Evolutionary conservation across 2,797 vertebrate species (phyloP).

Genomic region (Antennarius maculatus): DNA sequence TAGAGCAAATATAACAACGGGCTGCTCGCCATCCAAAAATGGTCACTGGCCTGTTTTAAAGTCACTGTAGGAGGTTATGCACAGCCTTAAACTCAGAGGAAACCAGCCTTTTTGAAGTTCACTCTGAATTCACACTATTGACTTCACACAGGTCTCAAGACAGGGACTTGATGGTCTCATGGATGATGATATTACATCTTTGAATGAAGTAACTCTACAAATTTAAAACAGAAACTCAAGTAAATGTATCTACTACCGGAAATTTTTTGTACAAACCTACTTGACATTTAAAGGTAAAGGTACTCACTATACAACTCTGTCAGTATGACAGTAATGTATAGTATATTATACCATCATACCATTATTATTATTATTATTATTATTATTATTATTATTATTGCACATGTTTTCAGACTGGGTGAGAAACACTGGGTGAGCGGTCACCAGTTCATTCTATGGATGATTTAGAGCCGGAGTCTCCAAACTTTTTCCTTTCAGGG

Average conservation of each 20-base stretch:
- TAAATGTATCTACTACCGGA: too few species aligned
- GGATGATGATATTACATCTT: constrained; percentile 11
- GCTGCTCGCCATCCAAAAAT: constrained; percentile 39
- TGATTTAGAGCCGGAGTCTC: too few species aligned
- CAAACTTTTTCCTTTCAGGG: too few species aligned
- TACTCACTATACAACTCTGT: not conserved
- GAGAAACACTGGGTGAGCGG: too few species aligned
- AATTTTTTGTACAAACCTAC: too few species aligned
- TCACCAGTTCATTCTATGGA: too few species aligned
- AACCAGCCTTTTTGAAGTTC: constrained; percentile 18
- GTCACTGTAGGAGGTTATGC: constrained; percentile 26
- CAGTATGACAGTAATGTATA: too few species aligned
- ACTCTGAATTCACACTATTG: constrained; percentile 6
- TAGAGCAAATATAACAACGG: constrained; percentile 55
- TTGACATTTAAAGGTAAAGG: not conserved
- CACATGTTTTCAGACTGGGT: too few species aligned
- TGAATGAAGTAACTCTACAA: not conserved
- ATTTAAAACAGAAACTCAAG: not conserved
- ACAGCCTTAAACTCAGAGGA: constrained; percentile 23
- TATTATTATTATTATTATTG: not conserved
- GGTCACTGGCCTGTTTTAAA: constrained; percentile 41
- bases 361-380: not conserved
- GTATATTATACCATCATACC: not conserved
- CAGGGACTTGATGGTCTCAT: not conserved
- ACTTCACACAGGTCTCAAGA: not conserved